Evolutionary conservation across 2,113 vertebrate genomes (phyloP).

Genomic region (Calidris pygmaea): DNA sequence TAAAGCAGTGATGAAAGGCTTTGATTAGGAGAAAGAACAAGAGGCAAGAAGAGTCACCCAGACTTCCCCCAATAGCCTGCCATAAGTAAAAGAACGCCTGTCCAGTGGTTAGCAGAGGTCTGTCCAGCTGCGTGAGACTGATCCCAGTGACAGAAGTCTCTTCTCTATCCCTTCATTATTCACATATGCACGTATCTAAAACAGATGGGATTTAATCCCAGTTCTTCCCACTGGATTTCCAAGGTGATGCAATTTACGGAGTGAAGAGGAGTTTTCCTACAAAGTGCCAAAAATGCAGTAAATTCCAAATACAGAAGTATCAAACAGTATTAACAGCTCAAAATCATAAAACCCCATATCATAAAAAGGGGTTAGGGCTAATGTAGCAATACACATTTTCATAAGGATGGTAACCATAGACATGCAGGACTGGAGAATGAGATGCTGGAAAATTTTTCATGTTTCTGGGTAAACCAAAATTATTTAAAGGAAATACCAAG

Average conservation of each 20-base stretch:
- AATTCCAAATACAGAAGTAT: not conserved
- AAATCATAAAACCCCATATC: accelerated
- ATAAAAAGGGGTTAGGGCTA: not conserved
- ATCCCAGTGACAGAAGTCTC: not conserved
- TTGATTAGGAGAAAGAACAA: not conserved
- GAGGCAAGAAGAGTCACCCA: not conserved
- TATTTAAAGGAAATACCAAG: not conserved
- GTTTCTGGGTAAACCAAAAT: not conserved
- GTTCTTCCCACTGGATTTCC: not conserved
- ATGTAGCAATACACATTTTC: accelerated
- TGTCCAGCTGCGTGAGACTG: accelerated
- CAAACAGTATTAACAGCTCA: not conserved
- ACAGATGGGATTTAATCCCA: not conserved
- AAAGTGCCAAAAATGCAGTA: not conserved
- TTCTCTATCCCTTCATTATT: not conserved
- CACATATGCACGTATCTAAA: not conserved
- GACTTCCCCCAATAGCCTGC: not conserved
- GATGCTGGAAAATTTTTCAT: not conserved
- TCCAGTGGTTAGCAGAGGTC: not conserved
- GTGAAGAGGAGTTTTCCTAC: not conserved
- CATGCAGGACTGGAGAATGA: not conserved
- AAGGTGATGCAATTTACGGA: not conserved
- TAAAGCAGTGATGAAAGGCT: not conserved
- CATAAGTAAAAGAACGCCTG: accelerated
- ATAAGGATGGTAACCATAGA: not conserved